Conservation (phyloP, 2,888 invertebrate species). For the Drosophila engyochracea region DNA sequence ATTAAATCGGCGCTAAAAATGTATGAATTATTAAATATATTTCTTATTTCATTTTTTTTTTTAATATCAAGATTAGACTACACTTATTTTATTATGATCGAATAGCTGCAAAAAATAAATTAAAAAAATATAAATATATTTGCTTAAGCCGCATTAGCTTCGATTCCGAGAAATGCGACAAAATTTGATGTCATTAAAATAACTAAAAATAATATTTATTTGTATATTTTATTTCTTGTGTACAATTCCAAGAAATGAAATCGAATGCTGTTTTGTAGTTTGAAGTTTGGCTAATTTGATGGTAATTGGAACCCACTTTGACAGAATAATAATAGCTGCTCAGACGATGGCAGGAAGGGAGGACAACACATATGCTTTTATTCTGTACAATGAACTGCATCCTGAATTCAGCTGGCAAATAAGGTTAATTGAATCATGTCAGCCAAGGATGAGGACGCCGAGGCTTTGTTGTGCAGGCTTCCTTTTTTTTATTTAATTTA, state of each 20-base stretch:
- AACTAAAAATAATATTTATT: neutral
- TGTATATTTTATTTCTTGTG: neutral
- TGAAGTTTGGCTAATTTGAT: conserved; percentile 20
- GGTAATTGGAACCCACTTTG: conserved; percentile 17
- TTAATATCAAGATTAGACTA: neutral
- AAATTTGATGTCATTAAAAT: neutral
- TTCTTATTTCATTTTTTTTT: neutral
- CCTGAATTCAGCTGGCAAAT: conserved; percentile 29
- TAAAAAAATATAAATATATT: neutral
- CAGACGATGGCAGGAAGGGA: neutral
- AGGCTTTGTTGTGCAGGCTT: neutral
- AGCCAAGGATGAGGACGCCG: conserved; percentile 12
- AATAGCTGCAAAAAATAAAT: neutral
- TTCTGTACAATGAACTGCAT: conserved; percentile 25
- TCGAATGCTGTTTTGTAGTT: neutral
- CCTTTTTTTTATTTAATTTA: conserved; percentile 19
- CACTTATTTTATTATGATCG: neutral
- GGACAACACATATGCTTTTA: neutral
- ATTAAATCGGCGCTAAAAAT: neutral
- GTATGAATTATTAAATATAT: neutral
- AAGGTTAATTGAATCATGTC: conserved; percentile 45
- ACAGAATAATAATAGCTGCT: conserved; percentile 17
- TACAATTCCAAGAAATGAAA: neutral
- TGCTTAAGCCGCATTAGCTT: neutral
- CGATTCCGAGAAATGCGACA: neutral